Evolutionary conservation across 2,888 invertebrate species (phyloP), one percentile per base, ranked within the genome.

Genomic region (Erebia ligea): DNA sequence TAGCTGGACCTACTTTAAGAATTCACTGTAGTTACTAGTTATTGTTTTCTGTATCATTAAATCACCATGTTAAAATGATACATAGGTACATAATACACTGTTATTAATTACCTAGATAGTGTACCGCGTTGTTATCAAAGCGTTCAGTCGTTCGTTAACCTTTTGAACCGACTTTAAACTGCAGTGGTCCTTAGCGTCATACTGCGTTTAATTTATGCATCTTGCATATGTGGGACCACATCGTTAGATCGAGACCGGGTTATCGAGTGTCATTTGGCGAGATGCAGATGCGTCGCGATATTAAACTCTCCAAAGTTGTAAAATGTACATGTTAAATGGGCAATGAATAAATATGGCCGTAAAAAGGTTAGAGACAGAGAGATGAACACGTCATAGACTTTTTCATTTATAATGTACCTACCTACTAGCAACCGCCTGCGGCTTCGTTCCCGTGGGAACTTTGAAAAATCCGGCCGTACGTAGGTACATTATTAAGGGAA

Each of bases 221-320:
- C 56, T 74, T 70, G 73, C 66, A 69, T 59, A 61, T 54, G 65
- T 48, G 67, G 57, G 67, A 71, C 66, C 59, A 40, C 67, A 65
- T 68, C 58, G 56, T 68, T 72, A 72, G 15, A 72, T 71, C 59
- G 68, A 74, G 70, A 69, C 66, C 73, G 71, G 77, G 77, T 77
- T 78, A 77, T 77, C 70, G 73, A 69, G 73, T 77, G 78, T 74
- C 76, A 76, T 70, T 70, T 73, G 76, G 74, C 63, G 69, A 57
- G 59, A 64, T 67, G 63, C 68, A 59, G 25, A 58, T 59, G 56
- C 56, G 17, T 34, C 57, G 34, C 67, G 64, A 65, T 61, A 67
- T 69, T 67, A 67, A 57, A 52, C 13, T 45, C 63, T 40, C 65
- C n/a, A 6, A 62, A 64, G 62, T 69, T 69, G 62, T 58, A 58